Percentiles rank a stretch among this genome's conserved stretches.
These are phyloP conservation scores for Drosophila arawakana DNA, from an alignment of 1,140 invertebrate genomes.

Conservation along the genomic window DNA sequence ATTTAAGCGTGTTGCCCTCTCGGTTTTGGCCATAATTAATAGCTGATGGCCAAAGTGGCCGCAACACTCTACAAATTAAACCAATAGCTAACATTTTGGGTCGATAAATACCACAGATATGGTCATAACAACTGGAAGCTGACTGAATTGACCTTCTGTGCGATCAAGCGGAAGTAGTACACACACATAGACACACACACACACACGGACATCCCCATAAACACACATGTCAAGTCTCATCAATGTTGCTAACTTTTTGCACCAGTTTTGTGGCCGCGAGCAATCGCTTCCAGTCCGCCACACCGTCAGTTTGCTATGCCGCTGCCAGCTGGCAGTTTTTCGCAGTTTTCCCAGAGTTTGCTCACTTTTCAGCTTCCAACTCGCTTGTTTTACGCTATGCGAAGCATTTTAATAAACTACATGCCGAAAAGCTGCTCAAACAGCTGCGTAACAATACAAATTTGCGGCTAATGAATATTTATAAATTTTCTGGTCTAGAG, in stretches of 20 bases:
- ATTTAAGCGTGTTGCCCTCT: constrained; percentile 29
- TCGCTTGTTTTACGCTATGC: constrained; percentile 46
- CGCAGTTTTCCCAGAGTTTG: background rate
- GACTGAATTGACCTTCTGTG: constrained; percentile 20
- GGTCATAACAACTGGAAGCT: constrained; percentile 19
- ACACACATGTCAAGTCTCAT: constrained; percentile 20
- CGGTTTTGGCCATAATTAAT: constrained; percentile 52
- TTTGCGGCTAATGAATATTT: constrained; percentile 76
- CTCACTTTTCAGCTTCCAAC: constrained; percentile 33
- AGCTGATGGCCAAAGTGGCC: constrained; percentile 45
- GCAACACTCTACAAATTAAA: constrained; percentile 19
- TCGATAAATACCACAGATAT: constrained; percentile 29
- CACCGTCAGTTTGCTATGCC: too few relatives aligned
- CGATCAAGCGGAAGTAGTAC: constrained; percentile 62
- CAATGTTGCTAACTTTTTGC: constrained; percentile 50
- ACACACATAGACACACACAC: background rate
- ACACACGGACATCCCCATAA: background rate
- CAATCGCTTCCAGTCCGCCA: constrained; percentile 7
- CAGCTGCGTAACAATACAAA: constrained; percentile 44
- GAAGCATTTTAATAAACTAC: constrained; percentile 73
- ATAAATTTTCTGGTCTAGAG: constrained; percentile 41
- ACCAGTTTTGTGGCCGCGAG: constrained; percentile 18
- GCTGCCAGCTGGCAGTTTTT: background rate
- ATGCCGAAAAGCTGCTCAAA: constrained; percentile 18
- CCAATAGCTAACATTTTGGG: constrained; percentile 46